Evolutionary conservation across 2,797 vertebrate species (phyloP).

Genomic region (Microchirus variegatus): DNA sequence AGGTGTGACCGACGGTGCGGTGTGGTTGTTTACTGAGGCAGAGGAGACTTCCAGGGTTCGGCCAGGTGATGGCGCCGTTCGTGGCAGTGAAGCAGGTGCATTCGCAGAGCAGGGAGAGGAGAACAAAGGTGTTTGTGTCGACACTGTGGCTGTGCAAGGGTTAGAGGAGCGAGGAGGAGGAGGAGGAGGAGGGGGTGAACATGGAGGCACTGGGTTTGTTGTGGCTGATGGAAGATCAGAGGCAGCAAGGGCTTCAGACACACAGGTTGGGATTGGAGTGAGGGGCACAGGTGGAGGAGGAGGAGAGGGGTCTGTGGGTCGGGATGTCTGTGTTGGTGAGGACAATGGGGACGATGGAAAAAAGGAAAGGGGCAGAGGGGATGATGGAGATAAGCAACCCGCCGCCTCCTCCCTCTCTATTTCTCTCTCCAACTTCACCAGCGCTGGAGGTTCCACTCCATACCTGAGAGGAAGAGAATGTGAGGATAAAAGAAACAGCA

Average conservation of each 20-base stretch:
- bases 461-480: slow-evolving; percentile 79
- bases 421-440: slow-evolving; percentile 95
- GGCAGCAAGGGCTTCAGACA: slow-evolving; percentile 47
- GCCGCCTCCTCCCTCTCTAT: slow-evolving; percentile 89
- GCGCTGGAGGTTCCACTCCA: slow-evolving; percentile 91
- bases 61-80: slow-evolving; percentile 22
- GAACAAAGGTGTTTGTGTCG: slow-evolving; percentile 74
- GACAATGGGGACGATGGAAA: slow-evolving; percentile 69
- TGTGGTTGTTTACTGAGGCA: slow-evolving; percentile 29
- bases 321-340: slow-evolving; percentile 52
- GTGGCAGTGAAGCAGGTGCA: slow-evolving; percentile 39
- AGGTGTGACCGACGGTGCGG: slow-evolving; percentile 25
- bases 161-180: slow-evolving; percentile 43
- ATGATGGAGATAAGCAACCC: slow-evolving; percentile 66
- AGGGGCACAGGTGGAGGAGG: slow-evolving; percentile 38
- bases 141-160: slow-evolving; percentile 51
- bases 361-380: slow-evolving; percentile 76
- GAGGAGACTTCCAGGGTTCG: slow-evolving; percentile 37
- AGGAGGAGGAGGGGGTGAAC: slow-evolving; percentile 49
- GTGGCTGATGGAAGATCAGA: slow-evolving; percentile 71
- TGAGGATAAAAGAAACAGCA: background rate
- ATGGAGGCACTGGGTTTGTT: slow-evolving; percentile 43
- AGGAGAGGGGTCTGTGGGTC: slow-evolving; percentile 39
- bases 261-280: slow-evolving; percentile 42
- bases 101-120: slow-evolving; percentile 36